Percentiles rank a stretch among this genome's conserved stretches.
phyloP scores from a whole-genome alignment of 2,113 vertebrate genomes.

The Phalacrocorax pelagicus region DNA sequence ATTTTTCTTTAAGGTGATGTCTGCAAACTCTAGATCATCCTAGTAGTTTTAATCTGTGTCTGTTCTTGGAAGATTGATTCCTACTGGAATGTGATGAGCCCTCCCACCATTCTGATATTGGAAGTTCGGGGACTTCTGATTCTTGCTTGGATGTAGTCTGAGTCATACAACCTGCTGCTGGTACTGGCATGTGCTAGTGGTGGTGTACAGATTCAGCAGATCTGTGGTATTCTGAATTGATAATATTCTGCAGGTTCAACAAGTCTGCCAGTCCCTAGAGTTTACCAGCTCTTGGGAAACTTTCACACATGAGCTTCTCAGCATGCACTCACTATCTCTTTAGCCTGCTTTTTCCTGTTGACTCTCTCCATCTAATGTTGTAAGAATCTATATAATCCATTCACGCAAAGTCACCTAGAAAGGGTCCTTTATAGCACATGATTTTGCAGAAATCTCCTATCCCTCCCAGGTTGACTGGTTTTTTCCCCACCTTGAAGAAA shows the following conservation, averaged over 20 bases:
- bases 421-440: not conserved
- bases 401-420: not conserved
- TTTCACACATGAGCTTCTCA: not conserved
- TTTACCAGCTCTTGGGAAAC: not conserved
- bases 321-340: not conserved
- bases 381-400: not conserved
- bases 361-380: not conserved
- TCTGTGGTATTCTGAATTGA: not conserved
- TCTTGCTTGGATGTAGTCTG: not conserved
- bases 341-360: not conserved
- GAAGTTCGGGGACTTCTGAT: not conserved
- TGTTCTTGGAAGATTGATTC: not conserved
- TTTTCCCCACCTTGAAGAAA: not conserved
- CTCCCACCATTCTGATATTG: not conserved
- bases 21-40: not conserved
- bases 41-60: not conserved
- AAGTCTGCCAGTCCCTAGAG: not conserved
- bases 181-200: not conserved
- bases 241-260: not conserved
- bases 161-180: not conserved
- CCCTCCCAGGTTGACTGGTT: not conserved
- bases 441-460: not conserved
- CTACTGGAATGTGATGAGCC: not conserved
- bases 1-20: not conserved
- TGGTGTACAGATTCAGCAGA: not conserved